Evolutionary conservation across 2,113 vertebrate genomes (phyloP), one percentile per base, ranked within the genome.

Genomic region (Microcebus griseorufus): DNA sequence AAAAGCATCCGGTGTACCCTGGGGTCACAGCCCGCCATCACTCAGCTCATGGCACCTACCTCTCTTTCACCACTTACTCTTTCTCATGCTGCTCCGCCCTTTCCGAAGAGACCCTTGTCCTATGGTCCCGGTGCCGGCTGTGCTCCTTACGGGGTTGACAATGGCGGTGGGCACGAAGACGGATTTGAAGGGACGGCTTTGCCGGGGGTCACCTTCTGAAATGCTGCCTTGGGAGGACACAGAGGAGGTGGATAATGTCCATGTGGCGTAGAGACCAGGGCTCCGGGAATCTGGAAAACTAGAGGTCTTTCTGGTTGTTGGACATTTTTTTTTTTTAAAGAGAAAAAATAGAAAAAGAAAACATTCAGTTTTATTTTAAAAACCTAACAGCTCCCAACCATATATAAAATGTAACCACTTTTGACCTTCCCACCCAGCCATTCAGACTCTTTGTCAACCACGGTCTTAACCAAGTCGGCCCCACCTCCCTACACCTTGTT

Each of bases 201-300:
- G 99, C 23, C 90, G 84, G 0, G 96, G 97, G 53, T 98, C 92
- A 1, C 79, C 90, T n/a, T 99, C 99, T 0, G 98, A 95, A 78
- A 97, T 0, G 86, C 99, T 99, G 5, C 98, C 98, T 58, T 99
- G 99, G 1, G 99, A 99, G 10, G 99, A 99, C 85, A 99, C 98
- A 1, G 99, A 99, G 18, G 98, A 90, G 86, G 98, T 98, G 0
- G 99, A 98, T 4, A 99, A 98, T 0, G 98, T 99, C 99, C 99
- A 99, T 0, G 98, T 96, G 93, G 98, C 14, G 0, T 97, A 98
- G 92, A 99, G 96, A 64, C 98, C 97, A 45, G 99, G 98, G 65
- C 95, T 96, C 96, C 98, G 98, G 0, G 98, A 81, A 69, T 99
- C 98, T 0, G 98, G 72, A 70, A 97, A 95, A 27, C 82, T 98